Evolutionary conservation across 2,797 vertebrate species (phyloP), one percentile per base, ranked within the genome.

Genomic region (Sebastes matsubarae): DNA sequence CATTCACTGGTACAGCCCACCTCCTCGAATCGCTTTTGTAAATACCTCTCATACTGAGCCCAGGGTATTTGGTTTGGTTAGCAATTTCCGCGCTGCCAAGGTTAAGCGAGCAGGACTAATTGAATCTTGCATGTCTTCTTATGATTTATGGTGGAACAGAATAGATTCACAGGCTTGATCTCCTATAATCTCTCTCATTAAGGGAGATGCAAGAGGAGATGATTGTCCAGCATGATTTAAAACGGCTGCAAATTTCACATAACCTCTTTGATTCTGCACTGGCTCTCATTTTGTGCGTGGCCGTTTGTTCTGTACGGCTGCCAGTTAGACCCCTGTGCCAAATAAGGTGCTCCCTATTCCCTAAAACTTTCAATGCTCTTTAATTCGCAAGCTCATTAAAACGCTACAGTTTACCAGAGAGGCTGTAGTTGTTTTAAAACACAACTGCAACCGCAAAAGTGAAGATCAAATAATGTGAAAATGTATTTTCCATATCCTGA

Each of bases 81-180:
- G 90, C 80, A 88, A 90, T 93, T 89, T 91, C 90, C 81, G 36
- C 52, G 83, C 83, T 67, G 86, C 88, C 70, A 68, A 88, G 87
- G 83, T 91, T 87, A 90, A 87, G 89, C 81, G 75, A 90, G 90
- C 90, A 81, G 90, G 83, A 84, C 91, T 91, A 92, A 93, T 95
- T 88, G 84, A 92, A 94, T 94, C 88, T 84, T 54, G 82, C 84
- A 60, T 92, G 88, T 90, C 86, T 71, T 85, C 81, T 87, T 91
- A 87, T 92, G 91, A 90, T 93, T 89, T 92, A 93, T 91, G 80
- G 76, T 77, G 81, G 80, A 90, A 77, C 54, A 76, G 86, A 86
- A 88, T 73, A 66, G 88, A 92, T 90, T 90, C 74, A 57, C 32
- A 73, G 85, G 87, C 85, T 81, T 84, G 87, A 92, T 90, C 89